Conservation (phyloP, 1,140 invertebrate species). For the Zaprionus davidi region DNA sequence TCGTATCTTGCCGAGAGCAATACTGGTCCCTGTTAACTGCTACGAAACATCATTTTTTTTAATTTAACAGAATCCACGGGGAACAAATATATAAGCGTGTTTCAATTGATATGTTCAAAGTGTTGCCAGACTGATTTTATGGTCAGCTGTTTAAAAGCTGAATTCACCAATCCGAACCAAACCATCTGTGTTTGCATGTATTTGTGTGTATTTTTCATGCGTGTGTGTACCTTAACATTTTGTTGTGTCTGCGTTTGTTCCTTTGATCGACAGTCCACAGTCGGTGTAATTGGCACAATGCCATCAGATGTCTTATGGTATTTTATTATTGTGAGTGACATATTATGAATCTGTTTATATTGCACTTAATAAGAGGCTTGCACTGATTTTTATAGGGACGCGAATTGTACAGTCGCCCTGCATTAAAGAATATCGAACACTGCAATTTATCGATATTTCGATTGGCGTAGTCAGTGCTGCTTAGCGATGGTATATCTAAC, state of each 20-base stretch:
- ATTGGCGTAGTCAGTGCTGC: neutral
- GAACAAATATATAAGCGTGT: neutral
- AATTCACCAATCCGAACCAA: neutral
- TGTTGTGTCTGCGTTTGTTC: conserved; percentile 23
- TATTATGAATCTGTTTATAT: conserved; percentile 21
- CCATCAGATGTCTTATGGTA: conserved; percentile 52
- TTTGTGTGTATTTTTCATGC: neutral
- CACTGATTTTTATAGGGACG: conserved; percentile 11
- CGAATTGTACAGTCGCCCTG: conserved; percentile 9
- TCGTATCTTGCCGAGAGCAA: conserved; percentile 64
- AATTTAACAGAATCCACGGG: conserved; percentile 12
- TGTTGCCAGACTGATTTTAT: conserved; percentile 13
- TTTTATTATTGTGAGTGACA: conserved; percentile 76
- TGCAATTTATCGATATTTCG: neutral
- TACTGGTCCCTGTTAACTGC: conserved; percentile 44
- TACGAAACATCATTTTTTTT: conserved; percentile 14
- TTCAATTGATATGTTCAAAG: conserved; percentile 3
- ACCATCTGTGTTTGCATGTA: conserved; percentile 8
- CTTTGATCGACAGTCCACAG: conserved; percentile 29
- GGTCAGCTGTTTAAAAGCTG: conserved; percentile 26
- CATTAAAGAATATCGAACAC: neutral
- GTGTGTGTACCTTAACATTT: conserved; percentile 46
- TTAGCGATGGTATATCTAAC: neutral
- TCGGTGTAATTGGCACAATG: conserved; percentile 29
- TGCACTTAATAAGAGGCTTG: conserved; percentile 18